Evolutionary conservation across 2,888 invertebrate genomes (phyloP), one percentile per base, ranked within the genome.

Genomic region (Drosophila anomalata): DNA sequence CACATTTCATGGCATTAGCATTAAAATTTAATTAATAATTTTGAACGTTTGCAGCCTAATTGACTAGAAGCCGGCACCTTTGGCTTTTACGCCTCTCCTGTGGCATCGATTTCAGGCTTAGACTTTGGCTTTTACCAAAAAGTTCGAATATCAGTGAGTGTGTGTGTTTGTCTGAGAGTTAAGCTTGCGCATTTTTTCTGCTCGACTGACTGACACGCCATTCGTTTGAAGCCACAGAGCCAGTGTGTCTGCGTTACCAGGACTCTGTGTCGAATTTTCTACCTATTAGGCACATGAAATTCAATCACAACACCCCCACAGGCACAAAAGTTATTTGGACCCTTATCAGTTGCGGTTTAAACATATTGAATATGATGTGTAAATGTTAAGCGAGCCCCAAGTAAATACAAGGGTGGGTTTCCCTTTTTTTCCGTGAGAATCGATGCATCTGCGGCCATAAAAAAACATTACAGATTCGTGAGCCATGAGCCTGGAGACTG

Each of bases 271-370:
- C 76, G 78, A 79, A 89, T 87, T 88, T 88, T 88, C 88, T 88
- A 82, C 78, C 83, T 80, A 89, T 88, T 88, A 83, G 70, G 63
- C 87, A 87, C 85, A 88, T 79, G 79, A 89, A 89, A 89, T 87
- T 87, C 87, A 83, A 89, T 89, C 79, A 76, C 78, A 77, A 56
- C 71, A 54, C 66, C 75, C 61, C 58, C 60, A 56, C 39, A 39
- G 46, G 41, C 42, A 66, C 46, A 48, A 59, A 60, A 76, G 62
- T 65, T 63, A 71, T 66, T 80, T 72, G 62, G 72, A 81, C 80
- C 83, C 83, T 81, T 74, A 87, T 86, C 80, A 83, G 53, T 73
- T 77, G 73, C 52, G 77, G 79, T 58, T 78, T 71, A 60, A 68
- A 68, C 71, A 76, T 78, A 88, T 77, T 78, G 75, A 76, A 79